Base-by-base conservation (phyloP, 2,888 invertebrate species). In the Lasioglossum oenotherae region DNA sequence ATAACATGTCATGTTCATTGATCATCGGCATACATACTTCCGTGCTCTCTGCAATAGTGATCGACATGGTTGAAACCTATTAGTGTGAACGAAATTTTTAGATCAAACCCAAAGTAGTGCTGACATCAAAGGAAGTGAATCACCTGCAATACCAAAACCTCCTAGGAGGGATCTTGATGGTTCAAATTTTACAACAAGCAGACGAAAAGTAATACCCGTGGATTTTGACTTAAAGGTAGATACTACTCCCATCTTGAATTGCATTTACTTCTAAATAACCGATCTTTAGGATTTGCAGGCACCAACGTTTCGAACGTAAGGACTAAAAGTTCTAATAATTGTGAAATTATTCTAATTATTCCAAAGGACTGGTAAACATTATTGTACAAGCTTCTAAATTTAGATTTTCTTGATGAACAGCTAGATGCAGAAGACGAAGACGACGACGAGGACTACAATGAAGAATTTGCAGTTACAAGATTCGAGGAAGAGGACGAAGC, bases 401-500 rank as follows among this genome's bases (percentile, higher is more conserved):
- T 12, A 14, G 6, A 41, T 27, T 12, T 44, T 46, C 35, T 60
- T 6, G 12, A 41, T 12, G 6, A 72, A 71, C 8, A 90, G 90
- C 83, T 90, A 19, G 90, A 88, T 72, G 91, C 90, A 0, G 95
- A 95, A 81, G 95, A 94, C 72, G 95, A 95, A 57, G 95, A 96
- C 80, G 96, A 96, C 73, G 96, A 96, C 14, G 96, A 95, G 57
- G 95, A 95, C 44, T 90, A 92, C 38, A 93, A 94, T 57, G 94
- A 94, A 69, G 93, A 93, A 53, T 92, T 92, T 75, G 89, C 90
- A 12, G 92, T 93, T 14, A 91, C 93, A 6, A 92, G 93, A 78
- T 93, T 94, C 69, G 94, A 94, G 23, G 94, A 93, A 74, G 92
- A 93, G 14, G 93, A 92, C 2, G 94, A 92, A 35, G 92, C 91